Conservation (phyloP, 2,113 vertebrate species). For the Paraplagusia blochii region DNA sequence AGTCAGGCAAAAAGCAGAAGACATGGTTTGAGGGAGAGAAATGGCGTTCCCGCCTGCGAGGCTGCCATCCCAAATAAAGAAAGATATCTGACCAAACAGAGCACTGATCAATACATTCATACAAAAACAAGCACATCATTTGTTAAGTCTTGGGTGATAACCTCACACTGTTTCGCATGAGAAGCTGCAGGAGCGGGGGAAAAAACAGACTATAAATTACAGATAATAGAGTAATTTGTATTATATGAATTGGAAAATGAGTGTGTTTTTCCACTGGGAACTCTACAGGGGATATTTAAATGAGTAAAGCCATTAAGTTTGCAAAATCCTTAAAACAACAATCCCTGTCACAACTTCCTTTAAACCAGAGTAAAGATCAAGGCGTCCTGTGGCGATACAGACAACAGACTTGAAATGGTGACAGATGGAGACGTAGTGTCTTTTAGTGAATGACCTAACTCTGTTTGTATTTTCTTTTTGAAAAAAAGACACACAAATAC, state of each 20-base stretch:
- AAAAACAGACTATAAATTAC: conserved; percentile 48
- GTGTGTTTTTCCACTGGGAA: conserved; percentile 2
- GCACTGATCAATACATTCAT: conserved; percentile 90
- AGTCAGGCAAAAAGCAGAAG: conserved; percentile 89
- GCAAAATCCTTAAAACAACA: neutral
- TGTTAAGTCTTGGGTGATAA: conserved; percentile 62
- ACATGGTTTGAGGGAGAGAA: conserved; percentile 75
- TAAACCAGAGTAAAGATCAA: neutral
- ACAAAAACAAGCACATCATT: conserved; percentile 84
- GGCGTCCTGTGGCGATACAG: neutral
- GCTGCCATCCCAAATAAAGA: conserved; percentile 77
- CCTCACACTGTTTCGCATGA: conserved; percentile 48
- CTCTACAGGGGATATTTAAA: neutral
- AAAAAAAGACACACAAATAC: neutral
- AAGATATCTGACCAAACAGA: conserved; percentile 85
- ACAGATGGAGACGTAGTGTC: too few relatives aligned
- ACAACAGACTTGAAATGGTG: too few relatives aligned
- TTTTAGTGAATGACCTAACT: too few relatives aligned
- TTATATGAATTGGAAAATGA: conserved; percentile 22
- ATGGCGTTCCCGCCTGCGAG: conserved; percentile 70
- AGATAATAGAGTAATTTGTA: conserved; percentile 51
- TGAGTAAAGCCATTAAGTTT: conserved; percentile 1
- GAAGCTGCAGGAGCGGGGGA: conserved; percentile 38
- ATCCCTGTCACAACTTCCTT: too few relatives aligned
- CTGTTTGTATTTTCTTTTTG: too few relatives aligned